phyloP scores from a whole-genome alignment of 2,113 vertebrate genomes.

The Eudyptes chrysolophus region DNA sequence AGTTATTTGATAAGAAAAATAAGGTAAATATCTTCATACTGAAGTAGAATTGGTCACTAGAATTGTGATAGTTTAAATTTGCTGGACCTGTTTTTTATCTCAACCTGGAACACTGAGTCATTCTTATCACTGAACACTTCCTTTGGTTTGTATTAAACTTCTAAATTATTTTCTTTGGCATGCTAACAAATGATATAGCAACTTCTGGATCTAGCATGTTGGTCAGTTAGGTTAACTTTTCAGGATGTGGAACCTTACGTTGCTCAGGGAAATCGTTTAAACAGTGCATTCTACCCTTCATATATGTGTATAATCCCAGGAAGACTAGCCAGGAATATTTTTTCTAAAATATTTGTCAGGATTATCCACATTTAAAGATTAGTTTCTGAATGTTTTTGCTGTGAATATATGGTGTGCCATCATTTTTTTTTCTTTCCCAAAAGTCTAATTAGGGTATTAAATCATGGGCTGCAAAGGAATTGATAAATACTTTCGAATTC shows the following conservation, averaged over 20 bases:
- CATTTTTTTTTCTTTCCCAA: not conserved
- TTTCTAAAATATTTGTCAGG: not conserved
- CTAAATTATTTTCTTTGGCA: not conserved
- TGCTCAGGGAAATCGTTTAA: slow-evolving; percentile 26
- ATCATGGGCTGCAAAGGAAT: not conserved
- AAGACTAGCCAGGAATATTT: not conserved
- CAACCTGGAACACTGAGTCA: not conserved
- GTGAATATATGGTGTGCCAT: not conserved
- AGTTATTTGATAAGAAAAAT: not conserved
- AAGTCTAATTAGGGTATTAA: not conserved
- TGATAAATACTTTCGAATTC: not conserved
- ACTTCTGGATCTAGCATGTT: not conserved
- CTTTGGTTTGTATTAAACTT: not conserved
- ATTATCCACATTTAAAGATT: not conserved
- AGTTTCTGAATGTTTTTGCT: not conserved
- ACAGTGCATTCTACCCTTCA: not conserved
- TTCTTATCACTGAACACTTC: not conserved
- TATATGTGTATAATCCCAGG: not conserved
- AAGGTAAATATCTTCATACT: not conserved
- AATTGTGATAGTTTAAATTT: slow-evolving; percentile 1
- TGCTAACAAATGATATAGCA: not conserved
- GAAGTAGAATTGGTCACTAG: not conserved
- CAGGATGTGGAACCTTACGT: not conserved
- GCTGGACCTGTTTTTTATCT: not conserved
- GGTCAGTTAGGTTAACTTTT: slow-evolving; percentile 16